Evolutionary conservation across 2,888 invertebrate genomes (phyloP).

Genomic region (Chrysomela aeneicollis): DNA sequence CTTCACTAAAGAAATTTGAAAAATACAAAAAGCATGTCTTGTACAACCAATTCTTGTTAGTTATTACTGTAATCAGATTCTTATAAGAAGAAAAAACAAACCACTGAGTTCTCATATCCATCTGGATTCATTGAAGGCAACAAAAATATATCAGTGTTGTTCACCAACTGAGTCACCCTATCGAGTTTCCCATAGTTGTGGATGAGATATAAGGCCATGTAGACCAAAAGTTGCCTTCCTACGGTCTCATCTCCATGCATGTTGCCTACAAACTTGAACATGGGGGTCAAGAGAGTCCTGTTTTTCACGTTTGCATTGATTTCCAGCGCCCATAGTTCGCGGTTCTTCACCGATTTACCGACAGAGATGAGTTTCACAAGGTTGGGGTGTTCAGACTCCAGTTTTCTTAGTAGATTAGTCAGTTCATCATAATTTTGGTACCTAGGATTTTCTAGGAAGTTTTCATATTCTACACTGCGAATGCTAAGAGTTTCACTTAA

Average conservation of each 20-base stretch:
- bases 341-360: conserved; percentile 84
- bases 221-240: conserved; percentile 81
- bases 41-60: no score
- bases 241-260: conserved; percentile 97
- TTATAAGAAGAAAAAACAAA: no score
- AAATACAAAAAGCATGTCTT: no score
- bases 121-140: conserved; percentile 99
- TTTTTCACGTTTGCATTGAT: conserved; percentile 74
- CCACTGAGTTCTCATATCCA: conserved; percentile 87
- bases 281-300: conserved; percentile 75
- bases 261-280: conserved; percentile 93
- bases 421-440: conserved; percentile 79
- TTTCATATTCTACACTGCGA: conserved; percentile 58
- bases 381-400: conserved; percentile 72
- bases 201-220: conserved; percentile 84
- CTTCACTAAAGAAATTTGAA: no score
- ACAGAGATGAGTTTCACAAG: conserved; percentile 76
- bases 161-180: conserved; percentile 78
- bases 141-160: conserved; percentile 89
- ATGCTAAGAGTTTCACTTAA: conserved; percentile 36
- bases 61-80: no score
- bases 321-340: conserved; percentile 84
- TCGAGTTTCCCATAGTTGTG: conserved; percentile 75
- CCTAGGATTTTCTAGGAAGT: conserved; percentile 66
- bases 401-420: conserved; percentile 68